A percentile compares a stretch with the other conserved stretches of the same genome.
Evolutionary conservation across 2,797 vertebrate species (phyloP).

Genomic region (Mionectes olivaceus): DNA sequence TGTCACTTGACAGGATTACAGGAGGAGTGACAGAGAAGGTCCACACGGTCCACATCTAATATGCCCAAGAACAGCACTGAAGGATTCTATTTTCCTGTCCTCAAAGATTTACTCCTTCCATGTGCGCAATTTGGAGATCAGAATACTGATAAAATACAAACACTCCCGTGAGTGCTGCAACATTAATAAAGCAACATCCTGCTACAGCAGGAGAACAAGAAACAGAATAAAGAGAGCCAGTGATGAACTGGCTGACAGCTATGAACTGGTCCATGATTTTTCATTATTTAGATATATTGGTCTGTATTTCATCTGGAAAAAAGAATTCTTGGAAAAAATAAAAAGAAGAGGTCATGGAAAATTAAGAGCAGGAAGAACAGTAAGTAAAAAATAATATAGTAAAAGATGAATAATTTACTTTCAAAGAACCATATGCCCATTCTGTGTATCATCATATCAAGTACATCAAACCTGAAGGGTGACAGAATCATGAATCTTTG

Average conservation of each 20-base stretch:
- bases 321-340: not conserved
- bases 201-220: not conserved
- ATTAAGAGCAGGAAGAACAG: not conserved
- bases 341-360: not conserved
- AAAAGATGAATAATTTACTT: not conserved
- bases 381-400: not conserved
- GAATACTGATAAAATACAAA: not conserved
- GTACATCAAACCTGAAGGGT: not conserved
- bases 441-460: not conserved
- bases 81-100: not conserved
- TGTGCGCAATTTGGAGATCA: not conserved
- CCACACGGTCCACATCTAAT: not conserved
- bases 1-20: not conserved
- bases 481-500: not conserved
- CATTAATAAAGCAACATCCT: not conserved
- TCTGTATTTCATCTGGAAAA: not conserved
- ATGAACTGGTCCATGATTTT: not conserved
- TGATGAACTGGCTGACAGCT: not conserved
- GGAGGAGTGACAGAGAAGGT: not conserved
- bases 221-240: not conserved
- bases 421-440: not conserved
- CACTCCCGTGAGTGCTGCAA: rapidly evolving
- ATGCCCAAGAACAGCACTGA: rapidly evolving
- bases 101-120: not conserved
- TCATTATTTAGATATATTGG: not conserved